Evolutionary conservation across 2,797 vertebrate species (phyloP).

Genomic region (Urophycis tenuis): DNA sequence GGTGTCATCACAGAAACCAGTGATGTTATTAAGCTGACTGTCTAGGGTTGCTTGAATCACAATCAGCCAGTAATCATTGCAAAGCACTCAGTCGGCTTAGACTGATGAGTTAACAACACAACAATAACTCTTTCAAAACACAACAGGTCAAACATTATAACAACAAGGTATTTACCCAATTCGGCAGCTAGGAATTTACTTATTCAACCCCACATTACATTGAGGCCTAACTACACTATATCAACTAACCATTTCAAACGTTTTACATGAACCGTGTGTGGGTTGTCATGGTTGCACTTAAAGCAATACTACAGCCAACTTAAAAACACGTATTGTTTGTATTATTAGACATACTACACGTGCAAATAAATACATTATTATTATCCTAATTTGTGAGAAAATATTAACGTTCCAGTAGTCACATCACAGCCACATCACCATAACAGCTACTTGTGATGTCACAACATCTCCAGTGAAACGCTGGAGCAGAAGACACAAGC

Average conservation of each 20-base stretch:
- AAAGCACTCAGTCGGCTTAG: neutral
- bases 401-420: no score
- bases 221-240: neutral
- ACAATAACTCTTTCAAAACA: neutral
- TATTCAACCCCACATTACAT: neutral
- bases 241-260: no score
- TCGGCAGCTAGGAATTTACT: neutral
- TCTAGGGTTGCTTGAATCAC: neutral
- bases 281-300: neutral
- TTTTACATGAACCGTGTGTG: neutral
- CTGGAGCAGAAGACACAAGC: no score
- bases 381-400: no score
- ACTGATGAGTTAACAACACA: no score
- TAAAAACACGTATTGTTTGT: no score
- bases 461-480: no score
- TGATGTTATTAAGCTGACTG: neutral
- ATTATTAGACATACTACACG: neutral
- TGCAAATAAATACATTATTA: no score
- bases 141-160: neutral
- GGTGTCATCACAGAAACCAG: neutral
- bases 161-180: neutral
- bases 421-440: no score
- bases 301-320: neutral
- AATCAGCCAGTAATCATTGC: neutral
- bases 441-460: no score